These are phyloP conservation scores for Progne subis DNA, from an alignment of 2,113 vertebrate genomes.

Conservation along the genomic window DNA sequence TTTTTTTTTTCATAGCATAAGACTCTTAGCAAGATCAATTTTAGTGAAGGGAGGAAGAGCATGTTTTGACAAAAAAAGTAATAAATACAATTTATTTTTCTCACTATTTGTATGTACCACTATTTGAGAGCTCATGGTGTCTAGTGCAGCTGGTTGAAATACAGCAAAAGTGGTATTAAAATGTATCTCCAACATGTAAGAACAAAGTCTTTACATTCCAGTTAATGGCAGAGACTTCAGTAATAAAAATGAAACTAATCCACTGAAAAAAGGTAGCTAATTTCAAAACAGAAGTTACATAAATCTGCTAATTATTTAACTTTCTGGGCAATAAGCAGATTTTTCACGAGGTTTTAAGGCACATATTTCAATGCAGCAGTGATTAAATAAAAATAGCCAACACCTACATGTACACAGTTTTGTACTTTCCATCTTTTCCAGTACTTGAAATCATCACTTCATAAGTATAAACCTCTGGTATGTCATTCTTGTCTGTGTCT, in stretches of 20 bases:
- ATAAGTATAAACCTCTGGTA: slow-evolving; percentile 78
- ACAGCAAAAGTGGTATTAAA: neutral
- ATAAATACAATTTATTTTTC: neutral
- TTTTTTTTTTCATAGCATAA: neutral
- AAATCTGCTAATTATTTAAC: neutral
- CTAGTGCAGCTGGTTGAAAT: neutral
- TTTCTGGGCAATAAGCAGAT: neutral
- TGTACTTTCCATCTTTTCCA: slow-evolving; percentile 91
- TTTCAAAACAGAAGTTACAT: neutral
- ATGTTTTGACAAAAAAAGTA: neutral
- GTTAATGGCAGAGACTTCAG: neutral
- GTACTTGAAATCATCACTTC: slow-evolving; percentile 87
- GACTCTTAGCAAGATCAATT: neutral
- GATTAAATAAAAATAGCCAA: neutral
- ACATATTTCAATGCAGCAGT: neutral
- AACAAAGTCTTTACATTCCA: neutral
- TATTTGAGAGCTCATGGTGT: neutral
- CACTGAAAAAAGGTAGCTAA: neutral
- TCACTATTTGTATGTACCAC: neutral
- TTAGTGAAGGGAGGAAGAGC: neutral
- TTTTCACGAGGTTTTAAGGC: neutral
- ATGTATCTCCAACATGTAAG: neutral
- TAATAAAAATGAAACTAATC: neutral
- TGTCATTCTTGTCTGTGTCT: slow-evolving; percentile 57
- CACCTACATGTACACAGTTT: slow-evolving; percentile 83